phyloP scores from a whole-genome alignment of 1,140 invertebrate genomes.

The Saccostrea echinata region DNA sequence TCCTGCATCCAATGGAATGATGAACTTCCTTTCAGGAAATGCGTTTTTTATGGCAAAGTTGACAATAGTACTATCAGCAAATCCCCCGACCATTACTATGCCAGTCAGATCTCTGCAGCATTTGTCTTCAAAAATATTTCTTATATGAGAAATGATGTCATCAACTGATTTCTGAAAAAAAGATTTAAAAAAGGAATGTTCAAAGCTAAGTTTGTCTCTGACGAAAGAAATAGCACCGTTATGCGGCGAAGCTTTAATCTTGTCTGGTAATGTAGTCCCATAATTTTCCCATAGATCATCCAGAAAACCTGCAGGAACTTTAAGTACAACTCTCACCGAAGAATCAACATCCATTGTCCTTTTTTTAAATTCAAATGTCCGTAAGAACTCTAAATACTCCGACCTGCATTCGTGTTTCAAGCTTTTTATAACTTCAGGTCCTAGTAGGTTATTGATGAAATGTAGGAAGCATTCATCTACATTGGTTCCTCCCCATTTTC shows the following conservation, averaged over 20 bases:
- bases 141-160: conserved; percentile 11
- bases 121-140: conserved; percentile 9
- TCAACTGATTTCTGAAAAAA: conserved; percentile 27
- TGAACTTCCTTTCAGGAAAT: conserved; percentile 27
- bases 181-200: background rate
- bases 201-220: conserved; percentile 17
- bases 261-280: background rate
- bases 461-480: conserved; percentile 49
- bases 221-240: background rate
- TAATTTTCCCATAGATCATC: background rate
- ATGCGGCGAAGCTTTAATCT: background rate
- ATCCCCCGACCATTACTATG: conserved; percentile 40
- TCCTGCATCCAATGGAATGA: conserved; percentile 43
- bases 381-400: conserved; percentile 44
- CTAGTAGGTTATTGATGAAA: conserved; percentile 36
- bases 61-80: conserved; percentile 37
- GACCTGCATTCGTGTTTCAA: conserved; percentile 40
- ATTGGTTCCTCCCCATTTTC: conserved; percentile 47
- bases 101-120: background rate
- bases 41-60: background rate
- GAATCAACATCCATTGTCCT: background rate
- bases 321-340: background rate
- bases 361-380: conserved; percentile 55
- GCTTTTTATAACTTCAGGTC: conserved; percentile 10
- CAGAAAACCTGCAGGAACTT: conserved; percentile 10